Base-by-base conservation (phyloP, 2,888 invertebrate species). In the Chrysomela aeneicollis region DNA sequence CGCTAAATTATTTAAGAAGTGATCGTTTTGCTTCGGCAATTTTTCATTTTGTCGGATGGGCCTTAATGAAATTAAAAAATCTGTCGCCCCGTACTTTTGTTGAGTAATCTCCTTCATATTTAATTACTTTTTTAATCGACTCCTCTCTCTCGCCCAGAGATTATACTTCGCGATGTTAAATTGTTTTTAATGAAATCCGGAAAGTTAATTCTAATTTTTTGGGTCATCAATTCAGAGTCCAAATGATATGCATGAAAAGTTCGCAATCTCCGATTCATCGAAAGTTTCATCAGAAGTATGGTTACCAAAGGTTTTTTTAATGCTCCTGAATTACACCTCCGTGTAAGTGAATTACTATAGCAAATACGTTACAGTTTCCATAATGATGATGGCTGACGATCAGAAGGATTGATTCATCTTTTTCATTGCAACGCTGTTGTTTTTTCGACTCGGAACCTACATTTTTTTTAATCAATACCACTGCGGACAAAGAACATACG, bases 1-100 rank as follows among this genome's bases (percentile, higher is more conserved):
- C 54, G 63, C 70, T 74, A 73, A 78, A 79, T 77, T 79, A 78
- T 78, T 77, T 75, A 77, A 76, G 74, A 73, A 75, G 72, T 74
- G 77, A 78, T 79, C 75, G 75, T 77, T 72, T 75, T 71, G 70
- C 71, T 65, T 70, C 67, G 68, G 71, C 73, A 72, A 77, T 76
- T 78, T 78, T 78, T 78, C 74, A 78, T 77, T 76, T 76, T 66
- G 54, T 65, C 63, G 67, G 68, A 72, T 71, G 68, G 71, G 42
- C 49, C 49, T 19, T 49, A 49, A 49, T 49, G 49, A 49, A 49
- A 49, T 21, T 49, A 22, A 49, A 49, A 49, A 19, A 49, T 49
- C 22, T 49, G 49, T 49, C 49, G 49, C 22, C 49, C 21, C 49
- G 22, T 49, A 49, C 69, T 68, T 73, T 71, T 73, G 70, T 70